Conservation (phyloP, 2,113 vertebrate species). For the Platysteira castanea region DNA sequence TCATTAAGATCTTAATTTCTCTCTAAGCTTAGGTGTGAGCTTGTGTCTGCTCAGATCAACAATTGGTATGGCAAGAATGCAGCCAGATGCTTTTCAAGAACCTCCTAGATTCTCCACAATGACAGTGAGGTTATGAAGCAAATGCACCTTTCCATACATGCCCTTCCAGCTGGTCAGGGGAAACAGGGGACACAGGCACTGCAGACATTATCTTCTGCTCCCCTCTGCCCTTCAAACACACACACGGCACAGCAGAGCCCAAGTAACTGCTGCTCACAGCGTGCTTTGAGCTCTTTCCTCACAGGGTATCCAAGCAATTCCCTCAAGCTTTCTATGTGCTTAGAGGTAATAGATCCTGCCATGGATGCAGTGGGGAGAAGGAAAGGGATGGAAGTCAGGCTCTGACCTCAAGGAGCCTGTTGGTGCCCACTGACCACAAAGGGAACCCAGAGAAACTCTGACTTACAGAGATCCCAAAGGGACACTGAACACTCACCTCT, state of each 20-base stretch:
- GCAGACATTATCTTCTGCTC: neutral
- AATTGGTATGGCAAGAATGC: neutral
- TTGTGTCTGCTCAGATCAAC: neutral
- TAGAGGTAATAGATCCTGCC: neutral
- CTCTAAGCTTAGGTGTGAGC: fast-evolving
- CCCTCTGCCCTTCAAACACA: neutral
- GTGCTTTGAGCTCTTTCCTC: neutral
- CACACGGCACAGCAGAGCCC: neutral
- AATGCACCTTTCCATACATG: neutral
- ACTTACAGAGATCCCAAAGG: neutral
- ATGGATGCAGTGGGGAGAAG: neutral
- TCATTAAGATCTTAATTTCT: neutral
- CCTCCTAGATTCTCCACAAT: neutral
- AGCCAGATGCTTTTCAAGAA: neutral
- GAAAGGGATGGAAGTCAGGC: neutral
- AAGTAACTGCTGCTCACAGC: neutral
- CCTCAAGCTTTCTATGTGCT: neutral
- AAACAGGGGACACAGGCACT: neutral
- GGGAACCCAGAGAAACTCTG: neutral
- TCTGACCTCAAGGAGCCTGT: neutral
- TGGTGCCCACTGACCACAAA: neutral
- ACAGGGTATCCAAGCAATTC: neutral
- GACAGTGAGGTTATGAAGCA: neutral
- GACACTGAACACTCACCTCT: neutral
- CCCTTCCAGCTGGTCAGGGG: neutral